Percentiles rank a stretch among this genome's conserved stretches.
These are phyloP conservation scores for Anastrepha ludens DNA, from an alignment of 1,140 invertebrate genomes.

Conservation along the genomic window DNA sequence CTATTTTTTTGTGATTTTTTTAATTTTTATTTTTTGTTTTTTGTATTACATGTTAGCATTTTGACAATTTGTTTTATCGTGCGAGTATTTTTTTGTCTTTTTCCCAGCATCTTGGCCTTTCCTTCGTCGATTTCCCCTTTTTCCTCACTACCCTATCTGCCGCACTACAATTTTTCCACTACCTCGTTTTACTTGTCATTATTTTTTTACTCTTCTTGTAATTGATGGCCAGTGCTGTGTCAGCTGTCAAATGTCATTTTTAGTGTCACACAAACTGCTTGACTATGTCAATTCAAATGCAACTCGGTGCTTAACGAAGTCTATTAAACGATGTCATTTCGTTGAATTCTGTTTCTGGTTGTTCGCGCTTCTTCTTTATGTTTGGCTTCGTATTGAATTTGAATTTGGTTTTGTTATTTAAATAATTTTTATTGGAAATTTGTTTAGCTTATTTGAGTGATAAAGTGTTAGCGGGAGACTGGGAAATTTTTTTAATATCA, in stretches of 20 bases:
- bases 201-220: background rate
- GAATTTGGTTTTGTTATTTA: background rate
- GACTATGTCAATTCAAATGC: constrained; percentile 10
- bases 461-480: background rate
- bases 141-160: no score
- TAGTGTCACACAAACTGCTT: constrained; percentile 32
- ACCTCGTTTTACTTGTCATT: background rate
- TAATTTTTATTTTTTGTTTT: no score
- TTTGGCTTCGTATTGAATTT: background rate
- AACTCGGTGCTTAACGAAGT: background rate
- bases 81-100: background rate
- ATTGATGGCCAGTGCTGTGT: constrained; percentile 38
- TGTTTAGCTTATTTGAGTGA: background rate
- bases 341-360: background rate
- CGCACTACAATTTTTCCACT: background rate
- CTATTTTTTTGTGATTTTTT: background rate
- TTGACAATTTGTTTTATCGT: constrained; percentile 3
- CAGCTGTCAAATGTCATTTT: constrained; percentile 43
- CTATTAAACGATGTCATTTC: constrained; percentile 10
- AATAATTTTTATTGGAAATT: constrained; percentile 40
- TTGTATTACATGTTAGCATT: background rate
- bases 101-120: no score
- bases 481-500: no score
- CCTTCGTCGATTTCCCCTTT: background rate
- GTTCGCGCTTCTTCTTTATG: no score